Base-by-base conservation (phyloP, 2,797 vertebrate species). In the Premnoplex brunnescens region DNA sequence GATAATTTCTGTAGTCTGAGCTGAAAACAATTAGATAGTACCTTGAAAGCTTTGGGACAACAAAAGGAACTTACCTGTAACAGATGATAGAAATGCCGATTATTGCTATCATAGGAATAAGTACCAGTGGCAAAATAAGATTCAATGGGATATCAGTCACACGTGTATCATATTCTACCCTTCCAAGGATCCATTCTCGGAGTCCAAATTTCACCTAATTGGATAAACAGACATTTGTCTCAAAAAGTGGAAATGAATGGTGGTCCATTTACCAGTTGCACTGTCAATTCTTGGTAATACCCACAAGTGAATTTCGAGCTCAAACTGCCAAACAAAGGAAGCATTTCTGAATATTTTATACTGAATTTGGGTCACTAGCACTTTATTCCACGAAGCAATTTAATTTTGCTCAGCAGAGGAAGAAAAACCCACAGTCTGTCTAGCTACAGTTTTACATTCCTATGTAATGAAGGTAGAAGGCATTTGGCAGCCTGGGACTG, bases 51-150 rank as follows among this genome's bases (percentile, higher is more conserved):
- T 85, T 88, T 58, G 90, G 56, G 44, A 85, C 27, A 95, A 73
- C 14, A 91, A 79, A 75, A 93, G 39, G 54, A 81, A 91, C 34
- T 83, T 95, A 99, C 99, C 99, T 98, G 98, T 99, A 99, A 98
- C 99, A 99, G 97, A 99, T 99, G 85, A 99, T 95, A 4, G 99
- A 99, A 80, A 98, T 96, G 0, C 92, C 96, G 3, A 99, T 99
- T 97, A 99, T 98, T 39, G 98, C 95, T 89, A 99, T 86, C 99
- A 99, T 99, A 34, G 99, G 99, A 58, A 99, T 94, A 34, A 99
- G 96, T 27, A 99, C 98, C 2, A 98, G 97, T 1, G 99, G 99
- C 97, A 99, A 98, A 97, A 99, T 99, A 71, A 99, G 98, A 37
- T 97, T 97, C 44, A 99, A 97, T 5, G 99, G 98, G 82, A 98